Percentiles rank a stretch among this genome's conserved stretches.
Conservation (phyloP, 2,888 invertebrate genomes). For the Leucania comma region DNA sequence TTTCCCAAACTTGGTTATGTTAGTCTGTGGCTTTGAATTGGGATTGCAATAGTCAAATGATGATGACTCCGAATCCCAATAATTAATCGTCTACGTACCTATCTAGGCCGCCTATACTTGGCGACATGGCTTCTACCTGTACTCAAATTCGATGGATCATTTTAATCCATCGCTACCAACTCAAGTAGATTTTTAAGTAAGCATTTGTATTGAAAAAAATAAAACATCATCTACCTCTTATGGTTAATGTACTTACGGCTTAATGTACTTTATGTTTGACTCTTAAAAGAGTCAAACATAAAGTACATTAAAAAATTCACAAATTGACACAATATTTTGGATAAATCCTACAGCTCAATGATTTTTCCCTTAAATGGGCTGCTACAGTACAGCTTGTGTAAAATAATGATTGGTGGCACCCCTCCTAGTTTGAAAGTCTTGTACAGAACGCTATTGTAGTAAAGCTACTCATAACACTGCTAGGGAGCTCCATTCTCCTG, state of each 20-base stretch:
- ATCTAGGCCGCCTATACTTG: too few species aligned
- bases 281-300: too few species aligned
- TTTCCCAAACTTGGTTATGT: neutral
- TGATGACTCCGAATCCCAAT: too few species aligned
- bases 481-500: conserved; percentile 17
- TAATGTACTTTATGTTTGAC: too few species aligned
- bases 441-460: conserved; percentile 26
- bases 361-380: conserved; percentile 18
- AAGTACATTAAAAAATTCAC: too few species aligned
- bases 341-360: conserved; percentile 9
- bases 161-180: too few species aligned
- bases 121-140: too few species aligned
- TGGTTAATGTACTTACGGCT: too few species aligned
- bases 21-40: neutral
- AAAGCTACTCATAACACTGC: conserved; percentile 19
- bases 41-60: neutral
- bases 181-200: too few species aligned
- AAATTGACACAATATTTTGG: neutral
- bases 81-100: neutral
- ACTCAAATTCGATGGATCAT: too few species aligned
- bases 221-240: too few species aligned
- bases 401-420: conserved; percentile 23
- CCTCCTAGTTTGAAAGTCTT: conserved; percentile 7
- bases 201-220: too few species aligned
- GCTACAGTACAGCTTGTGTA: conserved; percentile 24